Evolutionary conservation across 2,888 invertebrate genomes (phyloP).

Genomic region (Plagodis dolabraria): DNA sequence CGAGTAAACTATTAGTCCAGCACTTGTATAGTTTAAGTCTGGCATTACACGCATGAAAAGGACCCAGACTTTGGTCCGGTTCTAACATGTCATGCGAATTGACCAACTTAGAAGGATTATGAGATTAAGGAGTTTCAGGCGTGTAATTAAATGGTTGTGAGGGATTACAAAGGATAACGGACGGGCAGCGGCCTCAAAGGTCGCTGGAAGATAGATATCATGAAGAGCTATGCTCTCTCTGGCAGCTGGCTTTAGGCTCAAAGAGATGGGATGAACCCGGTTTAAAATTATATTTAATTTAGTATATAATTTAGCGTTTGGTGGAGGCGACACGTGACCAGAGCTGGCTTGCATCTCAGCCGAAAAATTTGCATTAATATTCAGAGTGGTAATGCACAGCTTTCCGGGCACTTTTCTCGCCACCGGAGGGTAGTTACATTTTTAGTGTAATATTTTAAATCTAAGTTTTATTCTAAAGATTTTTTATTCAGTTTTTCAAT

Average conservation of each 20-base stretch:
- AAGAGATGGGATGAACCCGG: slow-evolving; percentile 12
- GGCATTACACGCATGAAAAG: slow-evolving; percentile 41
- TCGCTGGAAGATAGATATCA: slow-evolving; percentile 17
- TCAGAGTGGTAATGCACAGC: too few species aligned
- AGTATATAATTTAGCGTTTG: too few species aligned
- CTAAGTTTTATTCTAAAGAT: too few species aligned
- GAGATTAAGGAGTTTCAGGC: slow-evolving; percentile 45
- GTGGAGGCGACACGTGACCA: too few species aligned
- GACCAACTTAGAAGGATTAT: slow-evolving; percentile 51
- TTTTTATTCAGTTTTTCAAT: too few species aligned
- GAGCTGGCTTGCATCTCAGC: too few species aligned
- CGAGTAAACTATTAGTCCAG: too few species aligned
- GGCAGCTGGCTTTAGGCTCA: slow-evolving; percentile 4
- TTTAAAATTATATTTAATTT: neutral
- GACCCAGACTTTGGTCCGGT: slow-evolving; percentile 61
- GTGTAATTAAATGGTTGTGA: slow-evolving; percentile 49
- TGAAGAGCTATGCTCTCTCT: slow-evolving; percentile 11
- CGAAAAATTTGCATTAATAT: too few species aligned
- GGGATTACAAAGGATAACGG: slow-evolving; percentile 32
- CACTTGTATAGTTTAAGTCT: too few species aligned
- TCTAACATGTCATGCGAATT: slow-evolving; percentile 47
- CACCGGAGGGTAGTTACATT: too few species aligned
- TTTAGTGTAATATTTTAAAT: too few species aligned
- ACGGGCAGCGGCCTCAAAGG: slow-evolving; percentile 36
- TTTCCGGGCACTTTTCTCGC: too few species aligned